These are phyloP conservation scores for Papilio dardanus DNA, from an alignment of 1,140 invertebrate genomes.

Conservation along the genomic window DNA sequence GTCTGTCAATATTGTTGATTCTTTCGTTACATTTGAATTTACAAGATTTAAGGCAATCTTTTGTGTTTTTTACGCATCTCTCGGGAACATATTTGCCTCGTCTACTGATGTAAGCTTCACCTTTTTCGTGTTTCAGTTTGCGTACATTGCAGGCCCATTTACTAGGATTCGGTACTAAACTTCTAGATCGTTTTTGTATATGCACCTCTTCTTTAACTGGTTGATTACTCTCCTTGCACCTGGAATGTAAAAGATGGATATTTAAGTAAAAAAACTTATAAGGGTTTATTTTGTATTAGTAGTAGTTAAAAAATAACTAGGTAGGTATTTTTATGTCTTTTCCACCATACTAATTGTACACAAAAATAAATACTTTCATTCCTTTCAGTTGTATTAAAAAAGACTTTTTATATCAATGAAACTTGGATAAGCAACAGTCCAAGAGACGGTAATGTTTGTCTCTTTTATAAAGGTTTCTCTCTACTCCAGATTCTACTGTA, in stretches of 20 bases:
- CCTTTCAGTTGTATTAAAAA: no score
- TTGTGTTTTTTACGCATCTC: slow-evolving; percentile 62
- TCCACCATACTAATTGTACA: no score
- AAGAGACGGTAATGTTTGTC: no score
- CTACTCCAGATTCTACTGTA: no score
- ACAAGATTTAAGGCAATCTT: slow-evolving; percentile 71
- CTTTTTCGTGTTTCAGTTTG: slow-evolving; percentile 71
- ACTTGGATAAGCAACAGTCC: no score
- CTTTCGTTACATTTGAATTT: slow-evolving; percentile 71
- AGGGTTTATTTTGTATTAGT: no score
- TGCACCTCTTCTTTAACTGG: slow-evolving; percentile 39
- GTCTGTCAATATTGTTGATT: slow-evolving; percentile 67
- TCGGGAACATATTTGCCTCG: slow-evolving; percentile 73
- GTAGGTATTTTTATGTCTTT: no score
- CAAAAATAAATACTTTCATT: no score
- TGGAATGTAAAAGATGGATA: slow-evolving; percentile 49
- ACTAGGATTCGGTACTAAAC: slow-evolving; percentile 60
- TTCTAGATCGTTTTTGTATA: slow-evolving; percentile 53
- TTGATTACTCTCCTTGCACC: slow-evolving; percentile 53
- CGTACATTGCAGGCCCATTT: slow-evolving; percentile 72
- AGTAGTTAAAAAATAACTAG: no score
- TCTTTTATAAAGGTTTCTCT: no score
- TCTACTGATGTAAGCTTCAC: slow-evolving; percentile 72
- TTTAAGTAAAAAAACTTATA: not conserved
- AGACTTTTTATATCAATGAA: no score